phyloP scores from a whole-genome alignment of 2,888 invertebrate species.

The Ophraella communa region DNA sequence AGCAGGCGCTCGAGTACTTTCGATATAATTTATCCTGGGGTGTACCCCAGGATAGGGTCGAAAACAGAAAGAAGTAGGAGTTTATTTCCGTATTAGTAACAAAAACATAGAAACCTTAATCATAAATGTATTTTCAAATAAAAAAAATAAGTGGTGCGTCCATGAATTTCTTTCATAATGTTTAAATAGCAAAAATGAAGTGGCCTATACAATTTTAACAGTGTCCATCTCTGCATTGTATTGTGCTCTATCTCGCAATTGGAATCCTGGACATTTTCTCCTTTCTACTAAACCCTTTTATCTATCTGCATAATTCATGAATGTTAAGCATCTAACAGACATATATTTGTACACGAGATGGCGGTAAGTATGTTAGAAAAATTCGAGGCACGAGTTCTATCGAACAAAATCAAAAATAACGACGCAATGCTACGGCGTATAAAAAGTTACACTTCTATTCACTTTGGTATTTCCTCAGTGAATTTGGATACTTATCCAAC shows the following conservation, averaged over 20 bases:
- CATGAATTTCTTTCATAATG: no score
- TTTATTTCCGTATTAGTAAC: no score
- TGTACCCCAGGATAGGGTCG: no score
- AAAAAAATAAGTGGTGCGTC: no score
- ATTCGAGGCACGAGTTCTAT: conserved; percentile 30
- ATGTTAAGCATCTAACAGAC: conserved; percentile 6
- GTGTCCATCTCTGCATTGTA: neutral
- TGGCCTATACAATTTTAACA: neutral
- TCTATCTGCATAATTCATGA: conserved; percentile 18
- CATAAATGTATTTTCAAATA: no score
- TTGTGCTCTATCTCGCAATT: conserved; percentile 3
- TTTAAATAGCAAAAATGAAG: no score
- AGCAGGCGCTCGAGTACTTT: no score
- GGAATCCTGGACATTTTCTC: conserved; percentile 8
- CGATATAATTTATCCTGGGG: no score
- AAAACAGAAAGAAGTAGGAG: no score
- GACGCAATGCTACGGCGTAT: conserved; percentile 4
- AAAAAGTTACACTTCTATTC: conserved; percentile 9
- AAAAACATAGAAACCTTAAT: no score
- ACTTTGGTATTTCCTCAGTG: conserved; percentile 16
- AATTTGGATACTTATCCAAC: conserved; percentile 14
- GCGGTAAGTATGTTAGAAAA: conserved; percentile 12
- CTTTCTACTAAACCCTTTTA: neutral
- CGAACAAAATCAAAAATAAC: conserved; percentile 29
- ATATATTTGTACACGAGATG: conserved; percentile 23